Conservation (phyloP, 2,113 vertebrate genomes). For the Calonectris borealis region DNA sequence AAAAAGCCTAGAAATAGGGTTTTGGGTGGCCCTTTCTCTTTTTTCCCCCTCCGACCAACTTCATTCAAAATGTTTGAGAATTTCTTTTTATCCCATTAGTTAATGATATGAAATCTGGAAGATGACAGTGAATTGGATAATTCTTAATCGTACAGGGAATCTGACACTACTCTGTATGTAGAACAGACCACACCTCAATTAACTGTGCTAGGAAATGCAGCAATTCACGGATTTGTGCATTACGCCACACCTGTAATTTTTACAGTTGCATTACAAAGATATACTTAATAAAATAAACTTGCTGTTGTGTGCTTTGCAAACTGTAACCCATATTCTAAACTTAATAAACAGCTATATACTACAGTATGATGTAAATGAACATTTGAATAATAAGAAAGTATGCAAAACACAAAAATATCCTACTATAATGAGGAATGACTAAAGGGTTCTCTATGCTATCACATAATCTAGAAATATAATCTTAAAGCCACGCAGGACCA, state of each 20-base stretch:
- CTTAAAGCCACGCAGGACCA: not conserved
- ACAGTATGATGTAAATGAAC: not conserved
- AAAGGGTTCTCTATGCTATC: not conserved
- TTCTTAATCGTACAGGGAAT: not conserved
- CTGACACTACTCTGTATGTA: not conserved
- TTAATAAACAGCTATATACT: not conserved
- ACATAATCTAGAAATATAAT: not conserved
- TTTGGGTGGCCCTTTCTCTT: not conserved
- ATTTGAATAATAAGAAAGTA: not conserved
- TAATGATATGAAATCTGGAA: not conserved
- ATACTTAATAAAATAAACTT: not conserved
- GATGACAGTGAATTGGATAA: not conserved
- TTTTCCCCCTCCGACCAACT: not conserved
- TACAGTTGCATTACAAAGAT: not conserved
- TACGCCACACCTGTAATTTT: not conserved
- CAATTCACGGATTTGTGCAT: not conserved
- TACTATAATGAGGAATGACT: not conserved
- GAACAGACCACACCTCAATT: not conserved
- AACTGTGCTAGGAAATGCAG: not conserved
- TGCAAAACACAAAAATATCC: not conserved
- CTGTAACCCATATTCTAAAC: not conserved
- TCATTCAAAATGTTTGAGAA: not conserved
- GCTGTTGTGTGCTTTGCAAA: not conserved
- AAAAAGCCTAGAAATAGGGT: rapidly evolving
- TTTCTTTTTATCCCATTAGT: not conserved